Base-by-base conservation (phyloP, 2,797 vertebrate species). In the Megalops cyprinoides region DNA sequence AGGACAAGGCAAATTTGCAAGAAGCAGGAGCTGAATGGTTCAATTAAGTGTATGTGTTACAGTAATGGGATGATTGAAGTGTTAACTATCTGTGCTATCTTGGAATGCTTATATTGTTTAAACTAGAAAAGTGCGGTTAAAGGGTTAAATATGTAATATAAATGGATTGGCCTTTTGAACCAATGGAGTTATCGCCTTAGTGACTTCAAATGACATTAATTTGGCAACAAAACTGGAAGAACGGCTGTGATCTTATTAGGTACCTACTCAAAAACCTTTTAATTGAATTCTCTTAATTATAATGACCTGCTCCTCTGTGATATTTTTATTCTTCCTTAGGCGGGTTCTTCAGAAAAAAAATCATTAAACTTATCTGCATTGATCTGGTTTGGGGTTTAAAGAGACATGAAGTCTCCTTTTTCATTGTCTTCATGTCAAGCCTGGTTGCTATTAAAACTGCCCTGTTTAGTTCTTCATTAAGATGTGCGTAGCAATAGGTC, bases 161-260 rank as follows among this genome's bases (percentile, higher is more conserved):
- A 92, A 92, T 92, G 87, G 87, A 93, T 86, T 86, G 85, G 85
- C 90, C 86, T 69, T 31, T 58, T 76, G 81, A 91, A 91, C 90
- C 90, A 86, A 82, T 79, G 88, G 92, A 91, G 90, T 93, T 92
- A 92, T 90, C 92, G 91, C 83, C 88, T 88, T 87, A 77, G 88
- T 87, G 89, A 92, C 92, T 93, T 91, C 90, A 90, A 91, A 88
- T 93, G 92, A 94, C 92, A 93, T 90, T 93, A 92, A 93, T 93
- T 94, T 93, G 90, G 83, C 90, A 83, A 87, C 88, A 88, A 88
- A 87, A 90, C 87, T 82, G 85, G 88, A 88, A 91, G 88, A 82
- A 87, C 81, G 87, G 89, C 89, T 81, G 90, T 89, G 91, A 91
- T 91, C 92, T 94, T 93, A 92, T 94, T 93, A 89, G 90, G 91